These are phyloP conservation scores for Digitonthophagus gazella DNA, from an alignment of 2,888 invertebrate species.

Conservation along the genomic window DNA sequence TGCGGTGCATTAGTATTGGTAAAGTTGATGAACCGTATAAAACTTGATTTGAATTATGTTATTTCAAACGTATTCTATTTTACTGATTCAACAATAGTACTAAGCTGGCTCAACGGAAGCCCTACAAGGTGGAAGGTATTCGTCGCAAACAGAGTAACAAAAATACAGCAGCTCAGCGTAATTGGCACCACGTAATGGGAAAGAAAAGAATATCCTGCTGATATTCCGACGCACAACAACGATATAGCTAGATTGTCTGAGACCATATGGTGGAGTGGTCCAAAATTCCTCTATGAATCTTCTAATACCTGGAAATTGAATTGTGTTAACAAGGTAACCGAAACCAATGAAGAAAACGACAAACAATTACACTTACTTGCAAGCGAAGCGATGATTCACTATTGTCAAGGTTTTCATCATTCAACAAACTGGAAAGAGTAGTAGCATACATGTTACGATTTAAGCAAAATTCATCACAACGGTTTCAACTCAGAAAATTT, in stretches of 20 bases:
- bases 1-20: constrained; percentile 6
- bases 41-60: constrained; percentile 2
- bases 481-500: neutral
- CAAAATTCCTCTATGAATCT: neutral
- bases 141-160: constrained; percentile 18
- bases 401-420: neutral
- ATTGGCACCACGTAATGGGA: constrained; percentile 19
- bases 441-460: constrained; percentile 5
- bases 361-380: neutral
- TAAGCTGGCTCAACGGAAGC: constrained; percentile 15
- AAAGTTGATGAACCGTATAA: constrained; percentile 4
- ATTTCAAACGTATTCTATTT: constrained; percentile 10
- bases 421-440: constrained; percentile 3
- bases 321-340: neutral
- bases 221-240: constrained; percentile 16
- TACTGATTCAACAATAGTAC: constrained; percentile 22
- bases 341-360: neutral
- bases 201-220: constrained; percentile 20
- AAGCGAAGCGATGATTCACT: neutral
- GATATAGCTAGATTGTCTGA: neutral
- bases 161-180: constrained; percentile 17
- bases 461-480: neutral
- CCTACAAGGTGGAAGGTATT: constrained; percentile 20
- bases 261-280: neutral
- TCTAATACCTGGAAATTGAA: neutral